Evolutionary conservation across 1,140 invertebrate genomes (phyloP), one percentile per base, ranked within the genome.

Genomic region (Asbolus verrucosus): DNA sequence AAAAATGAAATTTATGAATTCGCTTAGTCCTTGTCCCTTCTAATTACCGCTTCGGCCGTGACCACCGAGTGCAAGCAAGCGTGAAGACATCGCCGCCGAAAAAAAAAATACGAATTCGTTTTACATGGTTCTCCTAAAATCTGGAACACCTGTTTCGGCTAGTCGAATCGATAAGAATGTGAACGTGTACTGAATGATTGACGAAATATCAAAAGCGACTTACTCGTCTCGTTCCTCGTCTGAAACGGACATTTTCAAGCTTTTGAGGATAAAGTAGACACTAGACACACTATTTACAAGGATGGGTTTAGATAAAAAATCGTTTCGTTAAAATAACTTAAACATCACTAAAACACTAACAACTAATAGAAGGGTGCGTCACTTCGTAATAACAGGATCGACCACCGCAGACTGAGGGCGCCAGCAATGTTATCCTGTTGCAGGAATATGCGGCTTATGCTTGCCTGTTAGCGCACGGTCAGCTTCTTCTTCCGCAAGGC

Each of bases 221-320:
- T 80, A 85, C 84, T 85, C 84, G 74, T 85, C 84, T 63, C 81
- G 71, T 75, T 84, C 84, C 76, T 85, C 84, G 69, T 85, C 84
- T n/a, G 82, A 83, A 5, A 83, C 72, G 46, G 83, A 84, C 75
- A 82, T 80, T 9, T 21, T 65, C 13, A n/a, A n/a, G n/a, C n/a
- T n/a, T n/a, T n/a, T n/a, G 39, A 54, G 16, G 19, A 61, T 3
- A 27, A 13, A 36, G 30, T 36, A 15, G 31, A 41, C 60, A 54
- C 46, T 54, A 54, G 30, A 54, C 43, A 41, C 36, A 31, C 21
- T 31, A 60, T 50, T 14, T 41, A 60, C 31, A 59, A 54, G 30
- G 65, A 59, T 19, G 16, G 21, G 33, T 14, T 54, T 11, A 18
- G 14, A 31, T 50, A 67, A 33, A 59, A 67, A 50, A 36, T 36